Conservation (phyloP, 2,113 vertebrate species). For the Condylura cristata region DNA sequence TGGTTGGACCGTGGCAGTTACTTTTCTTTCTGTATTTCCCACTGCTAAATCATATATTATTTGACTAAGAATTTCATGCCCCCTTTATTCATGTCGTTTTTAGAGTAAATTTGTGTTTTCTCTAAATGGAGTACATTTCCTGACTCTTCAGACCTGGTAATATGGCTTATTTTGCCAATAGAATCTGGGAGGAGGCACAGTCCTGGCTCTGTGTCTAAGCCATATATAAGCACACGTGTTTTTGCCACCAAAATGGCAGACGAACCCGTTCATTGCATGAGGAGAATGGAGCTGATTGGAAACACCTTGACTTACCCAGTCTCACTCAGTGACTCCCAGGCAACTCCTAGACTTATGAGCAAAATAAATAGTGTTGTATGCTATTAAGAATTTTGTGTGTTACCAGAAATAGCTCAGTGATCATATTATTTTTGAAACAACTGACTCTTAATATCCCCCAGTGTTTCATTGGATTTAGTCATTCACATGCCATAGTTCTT, state of each 20-base stretch:
- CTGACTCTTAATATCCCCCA: neutral
- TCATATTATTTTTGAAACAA: neutral
- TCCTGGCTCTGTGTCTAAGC: neutral
- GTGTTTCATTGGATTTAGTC: neutral
- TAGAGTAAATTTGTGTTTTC: neutral
- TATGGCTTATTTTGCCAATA: neutral
- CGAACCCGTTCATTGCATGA: neutral
- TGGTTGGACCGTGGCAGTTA: neutral
- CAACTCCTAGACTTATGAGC: neutral
- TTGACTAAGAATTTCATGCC: neutral
- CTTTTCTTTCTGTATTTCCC: neutral
- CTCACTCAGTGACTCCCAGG: neutral
- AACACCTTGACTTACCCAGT: neutral
- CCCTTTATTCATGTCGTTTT: neutral
- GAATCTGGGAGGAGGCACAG: neutral
- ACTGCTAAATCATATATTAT: neutral
- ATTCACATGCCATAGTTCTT: neutral
- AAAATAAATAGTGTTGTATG: neutral
- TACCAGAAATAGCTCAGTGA: neutral
- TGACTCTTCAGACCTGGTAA: neutral
- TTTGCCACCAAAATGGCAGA: neutral
- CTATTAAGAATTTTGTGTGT: neutral
- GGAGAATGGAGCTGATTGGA: neutral
- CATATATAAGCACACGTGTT: neutral
- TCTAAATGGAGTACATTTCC: neutral